Evolutionary conservation across 2,888 invertebrate genomes (phyloP).

Genomic region (Allolobophora icterica): DNA sequence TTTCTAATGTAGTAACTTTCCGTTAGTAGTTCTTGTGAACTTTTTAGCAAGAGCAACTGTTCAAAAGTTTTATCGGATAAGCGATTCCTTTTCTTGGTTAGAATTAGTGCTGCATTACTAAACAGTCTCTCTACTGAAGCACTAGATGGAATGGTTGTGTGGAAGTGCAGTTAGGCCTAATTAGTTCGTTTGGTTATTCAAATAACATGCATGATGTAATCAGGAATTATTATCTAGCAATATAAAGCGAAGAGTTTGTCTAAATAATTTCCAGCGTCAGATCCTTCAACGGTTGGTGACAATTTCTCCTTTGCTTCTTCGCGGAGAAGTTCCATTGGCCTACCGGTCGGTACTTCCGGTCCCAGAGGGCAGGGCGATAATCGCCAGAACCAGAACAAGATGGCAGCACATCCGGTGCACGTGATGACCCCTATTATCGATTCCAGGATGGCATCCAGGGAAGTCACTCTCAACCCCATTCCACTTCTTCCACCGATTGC

Average conservation of each 20-base stretch:
- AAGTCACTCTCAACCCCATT: constrained; percentile 25
- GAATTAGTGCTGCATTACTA: too few species aligned
- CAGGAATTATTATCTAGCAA: too few species aligned
- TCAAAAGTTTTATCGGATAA: too few species aligned
- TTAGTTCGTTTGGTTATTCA: too few species aligned
- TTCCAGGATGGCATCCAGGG: constrained; percentile 18
- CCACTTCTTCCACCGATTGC: constrained; percentile 36
- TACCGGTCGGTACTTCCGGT: background rate
- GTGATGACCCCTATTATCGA: background rate
- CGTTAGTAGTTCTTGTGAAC: too few species aligned
- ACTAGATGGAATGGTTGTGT: too few species aligned
- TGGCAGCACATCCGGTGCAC: background rate
- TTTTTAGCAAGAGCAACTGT: too few species aligned
- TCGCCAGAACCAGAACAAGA: constrained; percentile 4
- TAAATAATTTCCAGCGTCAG: background rate
- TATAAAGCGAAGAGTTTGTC: background rate
- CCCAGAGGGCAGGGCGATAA: background rate
- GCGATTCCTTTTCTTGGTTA: too few species aligned
- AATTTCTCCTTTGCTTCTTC: background rate
- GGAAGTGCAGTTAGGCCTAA: too few species aligned
- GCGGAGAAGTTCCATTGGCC: background rate
- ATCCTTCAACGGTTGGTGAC: background rate
- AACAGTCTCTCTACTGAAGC: too few species aligned
- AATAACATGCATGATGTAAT: too few species aligned
- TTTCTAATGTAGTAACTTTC: too few species aligned